Evolutionary conservation across 2,797 vertebrate genomes (phyloP).

Genomic region (Mionectes olivaceus): DNA sequence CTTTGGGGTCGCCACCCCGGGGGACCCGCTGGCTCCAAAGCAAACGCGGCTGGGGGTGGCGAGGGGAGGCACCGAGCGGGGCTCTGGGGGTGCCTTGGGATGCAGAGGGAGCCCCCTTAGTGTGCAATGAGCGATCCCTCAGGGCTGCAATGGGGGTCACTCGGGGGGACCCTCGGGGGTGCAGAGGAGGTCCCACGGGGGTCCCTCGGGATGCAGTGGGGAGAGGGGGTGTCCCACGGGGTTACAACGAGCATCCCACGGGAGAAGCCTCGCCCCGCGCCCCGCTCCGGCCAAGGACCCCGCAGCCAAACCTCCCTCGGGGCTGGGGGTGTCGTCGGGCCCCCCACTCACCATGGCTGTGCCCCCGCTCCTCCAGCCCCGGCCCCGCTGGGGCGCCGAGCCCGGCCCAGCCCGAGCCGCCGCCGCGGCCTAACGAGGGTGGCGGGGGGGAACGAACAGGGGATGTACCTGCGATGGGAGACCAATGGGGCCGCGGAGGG

Average conservation of each 20-base stretch:
- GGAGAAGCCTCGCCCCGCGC: background rate
- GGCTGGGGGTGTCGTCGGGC: background rate
- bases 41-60: background rate
- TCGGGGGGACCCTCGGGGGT: background rate
- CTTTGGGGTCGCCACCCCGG: background rate
- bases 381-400: slow-evolving; percentile 2
- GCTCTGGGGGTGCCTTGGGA: background rate
- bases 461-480: slow-evolving; percentile 25
- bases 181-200: background rate
- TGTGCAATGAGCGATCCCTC: background rate
- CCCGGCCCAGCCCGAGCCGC: background rate
- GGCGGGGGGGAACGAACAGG: no score
- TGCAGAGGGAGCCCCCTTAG: background rate
- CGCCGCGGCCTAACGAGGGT: slow-evolving; percentile 14
- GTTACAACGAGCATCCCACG: background rate
- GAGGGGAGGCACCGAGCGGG: background rate
- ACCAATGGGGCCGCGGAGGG: slow-evolving; percentile 39
- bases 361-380: background rate
- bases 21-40: background rate
- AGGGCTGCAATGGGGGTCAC: background rate
- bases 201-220: background rate
- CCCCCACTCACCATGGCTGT: slow-evolving; percentile 21
- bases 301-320: background rate
- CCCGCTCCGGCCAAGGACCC: background rate
- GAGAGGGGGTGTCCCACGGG: fast-evolving